Evolutionary conservation across 2,797 vertebrate genomes (phyloP).

Genomic region (Pantherophis alleghaniensis): DNA sequence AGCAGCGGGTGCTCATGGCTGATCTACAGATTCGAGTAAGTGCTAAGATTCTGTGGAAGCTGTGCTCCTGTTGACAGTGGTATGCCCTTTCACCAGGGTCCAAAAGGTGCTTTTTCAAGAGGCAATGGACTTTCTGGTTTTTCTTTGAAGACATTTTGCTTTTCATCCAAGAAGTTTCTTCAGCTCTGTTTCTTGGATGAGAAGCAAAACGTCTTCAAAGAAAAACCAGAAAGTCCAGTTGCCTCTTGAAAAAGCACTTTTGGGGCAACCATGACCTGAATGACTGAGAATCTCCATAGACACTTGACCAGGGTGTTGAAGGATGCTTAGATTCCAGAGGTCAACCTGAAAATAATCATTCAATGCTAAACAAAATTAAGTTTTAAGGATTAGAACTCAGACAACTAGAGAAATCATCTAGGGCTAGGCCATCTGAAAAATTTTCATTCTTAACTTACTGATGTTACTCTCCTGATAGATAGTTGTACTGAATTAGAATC

Average conservation of each 20-base stretch:
- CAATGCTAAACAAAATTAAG: background rate
- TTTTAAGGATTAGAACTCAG: background rate
- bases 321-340: background rate
- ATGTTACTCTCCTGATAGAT: background rate
- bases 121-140: too few species aligned
- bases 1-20: slow-evolving; percentile 85
- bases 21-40: slow-evolving; percentile 91
- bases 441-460: background rate
- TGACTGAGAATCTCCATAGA: too few species aligned
- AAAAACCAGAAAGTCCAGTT: too few species aligned
- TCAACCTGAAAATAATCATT: background rate
- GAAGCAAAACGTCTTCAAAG: too few species aligned
- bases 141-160: too few species aligned
- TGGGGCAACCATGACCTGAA: too few species aligned
- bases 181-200: too few species aligned
- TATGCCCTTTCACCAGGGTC: background rate
- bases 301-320: background rate
- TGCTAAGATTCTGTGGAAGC: background rate
- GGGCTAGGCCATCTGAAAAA: background rate
- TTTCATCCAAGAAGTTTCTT: too few species aligned
- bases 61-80: too few species aligned
- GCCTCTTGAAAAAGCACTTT: too few species aligned
- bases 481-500: background rate
- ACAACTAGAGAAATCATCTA: background rate
- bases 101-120: too few species aligned